Evolutionary conservation across 2,113 vertebrate species (phyloP).

Genomic region (Corapipo altera): DNA sequence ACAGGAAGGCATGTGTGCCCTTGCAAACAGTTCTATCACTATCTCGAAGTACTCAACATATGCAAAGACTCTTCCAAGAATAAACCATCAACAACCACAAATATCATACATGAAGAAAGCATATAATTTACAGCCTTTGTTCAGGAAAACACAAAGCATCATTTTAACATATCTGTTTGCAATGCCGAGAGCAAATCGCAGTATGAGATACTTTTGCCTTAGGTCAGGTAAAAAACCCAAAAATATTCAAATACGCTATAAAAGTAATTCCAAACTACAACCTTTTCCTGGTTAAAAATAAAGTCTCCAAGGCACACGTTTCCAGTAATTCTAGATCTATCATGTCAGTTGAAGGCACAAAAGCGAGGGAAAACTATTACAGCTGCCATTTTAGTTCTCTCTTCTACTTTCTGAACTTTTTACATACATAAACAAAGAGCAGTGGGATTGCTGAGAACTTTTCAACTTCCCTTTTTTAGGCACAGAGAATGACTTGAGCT

Average conservation of each 20-base stretch:
- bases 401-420: background rate
- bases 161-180: background rate
- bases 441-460: background rate
- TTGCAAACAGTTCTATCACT: conserved; percentile 24
- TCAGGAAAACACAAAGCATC: background rate
- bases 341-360: background rate
- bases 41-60: conserved; percentile 26
- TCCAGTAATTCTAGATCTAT: background rate
- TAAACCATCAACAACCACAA: conserved; percentile 55
- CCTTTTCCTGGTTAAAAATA: conserved; percentile 27
- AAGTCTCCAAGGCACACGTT: background rate
- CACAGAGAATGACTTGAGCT: background rate
- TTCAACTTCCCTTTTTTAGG: background rate
- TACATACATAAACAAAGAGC: background rate
- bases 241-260: background rate
- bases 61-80: conserved; percentile 63
- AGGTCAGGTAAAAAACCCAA: background rate
- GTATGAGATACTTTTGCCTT: background rate
- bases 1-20: conserved; percentile 58
- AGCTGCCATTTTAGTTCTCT: background rate
- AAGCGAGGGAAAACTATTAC: background rate
- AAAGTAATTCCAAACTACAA: background rate
- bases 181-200: background rate
- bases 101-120: background rate
- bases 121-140: conserved; percentile 23